A percentile compares a stretch with the other conserved stretches of the same genome.
Conservation (phyloP, 1,140 invertebrate species). For the Palaemon carinicauda region DNA sequence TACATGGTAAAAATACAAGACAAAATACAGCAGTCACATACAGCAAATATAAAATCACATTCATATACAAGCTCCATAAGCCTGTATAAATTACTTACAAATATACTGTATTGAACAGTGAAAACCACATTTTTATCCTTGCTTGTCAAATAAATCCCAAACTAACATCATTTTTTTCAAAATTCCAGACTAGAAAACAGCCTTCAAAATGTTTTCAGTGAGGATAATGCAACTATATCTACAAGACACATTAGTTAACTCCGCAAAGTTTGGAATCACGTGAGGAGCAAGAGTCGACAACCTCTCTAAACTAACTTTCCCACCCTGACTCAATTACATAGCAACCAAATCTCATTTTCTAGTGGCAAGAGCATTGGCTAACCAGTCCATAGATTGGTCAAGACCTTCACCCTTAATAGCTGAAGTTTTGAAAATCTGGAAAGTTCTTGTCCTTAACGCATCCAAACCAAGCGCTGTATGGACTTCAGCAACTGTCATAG, state of each 20-base stretch:
- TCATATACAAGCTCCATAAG: constrained; percentile 19
- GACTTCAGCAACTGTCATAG: constrained; percentile 94
- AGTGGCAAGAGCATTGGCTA: constrained; percentile 86
- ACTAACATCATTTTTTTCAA: background rate
- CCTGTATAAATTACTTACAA: constrained; percentile 15
- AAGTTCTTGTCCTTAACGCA: constrained; percentile 94
- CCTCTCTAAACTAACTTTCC: constrained; percentile 11
- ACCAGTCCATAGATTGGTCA: constrained; percentile 99
- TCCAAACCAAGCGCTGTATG: constrained; percentile 95
- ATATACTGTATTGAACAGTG: constrained; percentile 30
- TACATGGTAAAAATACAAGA: too few relatives aligned
- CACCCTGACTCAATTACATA: background rate
- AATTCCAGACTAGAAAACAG: too few relatives aligned
- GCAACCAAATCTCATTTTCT: constrained; percentile 75
- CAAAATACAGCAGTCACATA: background rate
- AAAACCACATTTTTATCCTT: background rate
- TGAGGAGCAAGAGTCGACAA: constrained; percentile 27
- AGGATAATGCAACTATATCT: too few relatives aligned
- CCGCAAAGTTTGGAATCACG: background rate
- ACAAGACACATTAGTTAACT: too few relatives aligned
- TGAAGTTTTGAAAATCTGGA: constrained; percentile 99
- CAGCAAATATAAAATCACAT: constrained; percentile 34
- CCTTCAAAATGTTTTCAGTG: background rate
- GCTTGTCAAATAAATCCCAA: background rate
- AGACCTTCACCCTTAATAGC: constrained; percentile 98